Evolutionary conservation across 2,797 vertebrate species (phyloP), one percentile per base, ranked within the genome.

Genomic region (Gambelia wislizenii): DNA sequence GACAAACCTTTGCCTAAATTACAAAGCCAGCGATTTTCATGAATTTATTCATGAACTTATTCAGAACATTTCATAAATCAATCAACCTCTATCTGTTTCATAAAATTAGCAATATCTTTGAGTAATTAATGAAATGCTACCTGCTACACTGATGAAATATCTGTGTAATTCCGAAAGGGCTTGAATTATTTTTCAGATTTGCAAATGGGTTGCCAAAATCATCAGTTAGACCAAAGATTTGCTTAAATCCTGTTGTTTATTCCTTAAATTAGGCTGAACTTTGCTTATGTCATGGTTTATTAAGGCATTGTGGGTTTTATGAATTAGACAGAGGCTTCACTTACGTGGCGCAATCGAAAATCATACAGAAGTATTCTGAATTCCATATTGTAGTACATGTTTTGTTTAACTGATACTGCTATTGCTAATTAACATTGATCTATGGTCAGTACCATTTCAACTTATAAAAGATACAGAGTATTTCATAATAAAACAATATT

Each of bases 91-190:
- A 49, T 52, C 83, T 61, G 67, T 59, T 72, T 89, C 76, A 85
- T 89, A 14, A 88, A 59, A 83, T 25, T 36, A 22, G 47, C 79
- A 86, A 76, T 86, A 83, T 79, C 9, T 83, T 42, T 86, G 56
- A 82, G 78, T 86, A 86, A 83, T 86, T 83, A 86, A 89, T 70
- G 70, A 72, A 89, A 80, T 6, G 1, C 10, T 72, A 49, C 44
- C 33, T 85, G 39, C 36, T 80, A 20, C 18, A 49, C 47, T 80
- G 54, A 89, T 79, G 64, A 89, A 85, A 89, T 44, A 39, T 79
- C 36, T 84, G 61, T 67, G 36, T 69, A 69, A 89, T 25, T 78
- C 20, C 44, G 39, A 25, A 89, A 84, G 22, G n/a, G 39, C 75
- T 89, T 47, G 42, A 18, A 39, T 74, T 87, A 64, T 52, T 83